Conservation (phyloP, 2,113 vertebrate species). For the Tetraodon nigroviridis region DNA sequence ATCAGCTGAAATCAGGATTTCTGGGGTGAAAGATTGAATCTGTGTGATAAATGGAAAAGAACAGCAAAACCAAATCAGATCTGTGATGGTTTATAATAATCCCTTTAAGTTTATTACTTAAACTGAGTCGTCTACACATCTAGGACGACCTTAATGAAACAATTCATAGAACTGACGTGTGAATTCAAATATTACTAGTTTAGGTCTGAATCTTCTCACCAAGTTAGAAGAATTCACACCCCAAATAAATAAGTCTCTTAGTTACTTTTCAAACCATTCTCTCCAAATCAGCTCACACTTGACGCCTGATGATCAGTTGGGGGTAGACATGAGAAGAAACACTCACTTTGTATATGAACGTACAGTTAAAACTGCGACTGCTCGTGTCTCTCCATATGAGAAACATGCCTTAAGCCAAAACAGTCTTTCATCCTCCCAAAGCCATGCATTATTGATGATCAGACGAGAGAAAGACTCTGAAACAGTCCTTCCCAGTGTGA, state of each 20-base stretch:
- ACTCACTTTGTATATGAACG: slow-evolving; percentile 45
- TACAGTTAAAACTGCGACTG: slow-evolving; percentile 48
- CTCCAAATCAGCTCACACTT: neutral
- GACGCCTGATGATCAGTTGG: slow-evolving; percentile 14
- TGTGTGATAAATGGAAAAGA: neutral
- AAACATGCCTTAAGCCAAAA: slow-evolving; percentile 69
- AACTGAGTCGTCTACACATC: too few relatives aligned
- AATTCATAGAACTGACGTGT: too few relatives aligned
- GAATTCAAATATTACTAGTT: too few relatives aligned
- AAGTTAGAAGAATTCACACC: too few relatives aligned
- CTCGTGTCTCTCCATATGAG: slow-evolving; percentile 65
- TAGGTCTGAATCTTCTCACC: too few relatives aligned
- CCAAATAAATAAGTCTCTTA: too few relatives aligned
- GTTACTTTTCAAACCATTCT: too few relatives aligned
- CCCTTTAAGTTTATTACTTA: too few relatives aligned
- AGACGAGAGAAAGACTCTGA: slow-evolving; percentile 63
- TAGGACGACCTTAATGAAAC: too few relatives aligned
- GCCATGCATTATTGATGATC: slow-evolving; percentile 71
- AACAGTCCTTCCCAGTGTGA: slow-evolving; percentile 57
- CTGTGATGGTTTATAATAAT: too few relatives aligned
- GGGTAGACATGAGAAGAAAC: slow-evolving; percentile 24
- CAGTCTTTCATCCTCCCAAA: slow-evolving; percentile 71
- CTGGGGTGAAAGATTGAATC: slow-evolving; percentile 28
- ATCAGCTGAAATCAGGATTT: too few relatives aligned
- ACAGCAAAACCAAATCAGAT: neutral